phyloP scores from a whole-genome alignment of 1,140 invertebrate genomes.

The Berghia stephanieae region DNA sequence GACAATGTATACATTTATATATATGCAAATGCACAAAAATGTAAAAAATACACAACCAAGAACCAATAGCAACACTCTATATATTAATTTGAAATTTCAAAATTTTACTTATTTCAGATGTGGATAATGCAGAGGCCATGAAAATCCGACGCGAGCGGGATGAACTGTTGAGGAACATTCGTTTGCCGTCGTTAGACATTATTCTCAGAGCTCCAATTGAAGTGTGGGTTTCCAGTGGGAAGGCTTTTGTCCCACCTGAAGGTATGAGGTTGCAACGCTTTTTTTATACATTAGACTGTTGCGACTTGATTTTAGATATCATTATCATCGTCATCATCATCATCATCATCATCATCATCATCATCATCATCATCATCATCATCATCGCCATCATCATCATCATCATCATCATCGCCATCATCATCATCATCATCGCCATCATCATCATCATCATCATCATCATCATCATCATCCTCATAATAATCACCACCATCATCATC shows the following conservation, averaged over 20 bases:
- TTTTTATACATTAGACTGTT: no score
- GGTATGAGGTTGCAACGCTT: slow-evolving; percentile 34
- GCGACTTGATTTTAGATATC: no score
- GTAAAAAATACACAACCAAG: no score
- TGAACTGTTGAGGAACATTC: slow-evolving; percentile 48
- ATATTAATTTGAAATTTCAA: neutral
- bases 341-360: slow-evolving; percentile 26
- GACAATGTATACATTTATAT: no score
- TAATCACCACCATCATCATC: neutral
- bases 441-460: slow-evolving; percentile 20
- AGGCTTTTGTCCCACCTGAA: slow-evolving; percentile 63
- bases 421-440: slow-evolving; percentile 4
- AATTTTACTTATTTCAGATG: slow-evolving; percentile 41
- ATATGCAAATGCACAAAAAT: no score
- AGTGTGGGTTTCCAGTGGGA: slow-evolving; percentile 65
- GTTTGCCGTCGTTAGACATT: slow-evolving; percentile 55
- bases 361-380: neutral
- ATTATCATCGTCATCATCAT: slow-evolving; percentile 28
- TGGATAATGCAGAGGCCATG: slow-evolving; percentile 48
- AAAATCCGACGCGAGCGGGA: slow-evolving; percentile 47
- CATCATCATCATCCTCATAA: slow-evolving; percentile 17
- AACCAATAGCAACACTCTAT: no score
- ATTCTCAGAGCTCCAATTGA: slow-evolving; percentile 65
- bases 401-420: slow-evolving; percentile 9
- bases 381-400: neutral